Percentiles rank a stretch among this genome's conserved stretches.
Evolutionary conservation across 2,888 invertebrate species (phyloP).

Genomic region (Aphrophora alni): DNA sequence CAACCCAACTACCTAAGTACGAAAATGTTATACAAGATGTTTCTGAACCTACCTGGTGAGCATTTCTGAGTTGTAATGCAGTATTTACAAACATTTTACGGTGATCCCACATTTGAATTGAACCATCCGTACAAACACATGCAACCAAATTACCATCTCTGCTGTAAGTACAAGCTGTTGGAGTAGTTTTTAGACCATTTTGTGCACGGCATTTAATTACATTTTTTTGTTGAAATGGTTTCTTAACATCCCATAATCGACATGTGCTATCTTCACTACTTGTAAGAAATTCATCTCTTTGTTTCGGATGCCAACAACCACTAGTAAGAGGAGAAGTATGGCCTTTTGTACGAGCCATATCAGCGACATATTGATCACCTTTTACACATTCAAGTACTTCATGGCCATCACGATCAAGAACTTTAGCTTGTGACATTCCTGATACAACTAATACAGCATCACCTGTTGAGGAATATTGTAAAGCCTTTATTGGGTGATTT

Average conservation of each 20-base stretch:
- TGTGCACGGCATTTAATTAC: constrained; percentile 87
- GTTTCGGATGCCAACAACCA: constrained; percentile 93
- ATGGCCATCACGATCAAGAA: constrained; percentile 93
- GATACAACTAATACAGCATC: constrained; percentile 92
- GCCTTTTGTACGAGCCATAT: constrained; percentile 92
- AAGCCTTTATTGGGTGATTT: constrained; percentile 88
- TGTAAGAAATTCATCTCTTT: constrained; percentile 92
- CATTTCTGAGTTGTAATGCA: constrained; percentile 74
- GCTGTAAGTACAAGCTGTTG: constrained; percentile 83
- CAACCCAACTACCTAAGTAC: constrained; percentile 75
- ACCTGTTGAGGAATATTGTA: constrained; percentile 93
- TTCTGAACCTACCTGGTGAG: constrained; percentile 80
- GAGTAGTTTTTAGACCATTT: constrained; percentile 85
- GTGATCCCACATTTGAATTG: constrained; percentile 97
- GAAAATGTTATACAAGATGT: constrained; percentile 88
- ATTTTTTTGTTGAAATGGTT: constrained; percentile 70
- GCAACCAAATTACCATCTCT: constrained; percentile 87
- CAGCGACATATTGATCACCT: constrained; percentile 95
- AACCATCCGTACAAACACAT: constrained; percentile 93
- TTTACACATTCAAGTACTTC: constrained; percentile 92
- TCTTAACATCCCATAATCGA: constrained; percentile 86
- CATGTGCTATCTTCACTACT: constrained; percentile 94
- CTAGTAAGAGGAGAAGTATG: constrained; percentile 90
- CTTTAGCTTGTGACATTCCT: constrained; percentile 91
- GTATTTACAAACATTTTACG: constrained; percentile 91